Percentiles rank a stretch among this genome's conserved stretches.
Conservation (phyloP, 2,113 vertebrate genomes). For the Platysternon megacephalum region DNA sequence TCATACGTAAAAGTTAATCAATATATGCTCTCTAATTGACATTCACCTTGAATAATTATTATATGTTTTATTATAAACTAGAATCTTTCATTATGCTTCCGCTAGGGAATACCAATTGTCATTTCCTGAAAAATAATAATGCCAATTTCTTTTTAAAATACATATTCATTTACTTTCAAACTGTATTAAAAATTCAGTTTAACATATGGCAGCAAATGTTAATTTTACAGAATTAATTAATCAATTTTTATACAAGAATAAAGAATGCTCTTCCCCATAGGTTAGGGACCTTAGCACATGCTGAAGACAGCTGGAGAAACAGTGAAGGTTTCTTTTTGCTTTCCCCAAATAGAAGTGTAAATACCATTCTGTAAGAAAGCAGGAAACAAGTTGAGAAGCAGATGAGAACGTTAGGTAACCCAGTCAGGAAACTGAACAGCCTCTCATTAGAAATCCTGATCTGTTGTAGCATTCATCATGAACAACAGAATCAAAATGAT, state of each 20-base stretch:
- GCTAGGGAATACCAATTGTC: neutral
- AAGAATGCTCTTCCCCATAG: neutral
- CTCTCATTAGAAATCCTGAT: neutral
- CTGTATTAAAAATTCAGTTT: conserved; percentile 21
- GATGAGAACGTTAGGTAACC: neutral
- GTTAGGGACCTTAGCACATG: neutral
- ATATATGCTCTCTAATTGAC: neutral
- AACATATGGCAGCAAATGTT: neutral
- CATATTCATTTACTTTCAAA: conserved; percentile 31
- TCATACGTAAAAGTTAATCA: neutral
- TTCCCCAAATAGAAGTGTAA: neutral
- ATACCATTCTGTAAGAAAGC: neutral
- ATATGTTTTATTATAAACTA: conserved; percentile 19
- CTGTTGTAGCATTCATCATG: neutral
- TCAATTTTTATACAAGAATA: fast-evolving
- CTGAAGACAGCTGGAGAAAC: neutral
- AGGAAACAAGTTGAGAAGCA: neutral
- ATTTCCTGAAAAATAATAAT: neutral
- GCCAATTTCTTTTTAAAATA: neutral
- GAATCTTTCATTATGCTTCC: neutral
- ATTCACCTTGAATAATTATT: neutral
- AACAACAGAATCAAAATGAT: neutral
- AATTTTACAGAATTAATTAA: neutral
- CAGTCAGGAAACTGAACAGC: neutral
- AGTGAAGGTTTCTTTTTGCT: neutral